A percentile compares a stretch with the other conserved stretches of the same genome.
Evolutionary conservation across 2,797 vertebrate species (phyloP).

Genomic region (Lagodon rhomboides): DNA sequence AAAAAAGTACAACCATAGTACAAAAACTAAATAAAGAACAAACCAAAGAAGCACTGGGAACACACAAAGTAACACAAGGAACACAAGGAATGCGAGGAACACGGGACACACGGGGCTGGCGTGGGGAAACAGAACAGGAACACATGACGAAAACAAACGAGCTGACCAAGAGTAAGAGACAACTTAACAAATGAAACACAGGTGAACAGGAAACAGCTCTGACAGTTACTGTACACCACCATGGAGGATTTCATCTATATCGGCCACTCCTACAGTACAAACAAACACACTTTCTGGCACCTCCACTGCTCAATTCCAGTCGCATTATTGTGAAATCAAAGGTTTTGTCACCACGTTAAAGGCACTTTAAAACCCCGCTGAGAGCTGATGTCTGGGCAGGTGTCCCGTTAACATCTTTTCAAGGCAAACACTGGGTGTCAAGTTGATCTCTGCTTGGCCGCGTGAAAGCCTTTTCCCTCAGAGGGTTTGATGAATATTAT

Average conservation of each 20-base stretch:
- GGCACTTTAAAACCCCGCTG: background rate
- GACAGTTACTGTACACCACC: background rate
- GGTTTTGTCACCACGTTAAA: background rate
- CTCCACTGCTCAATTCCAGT: background rate
- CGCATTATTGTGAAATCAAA: background rate
- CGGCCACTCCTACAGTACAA: background rate
- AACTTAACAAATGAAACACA: too few species aligned
- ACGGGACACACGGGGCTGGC: too few species aligned
- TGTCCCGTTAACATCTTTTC: constrained; percentile 37
- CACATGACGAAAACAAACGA: too few species aligned
- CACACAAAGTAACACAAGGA: too few species aligned
- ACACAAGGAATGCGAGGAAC: too few species aligned
- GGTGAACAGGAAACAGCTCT: background rate
- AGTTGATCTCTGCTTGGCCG: constrained; percentile 29
- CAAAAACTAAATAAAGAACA: too few species aligned
- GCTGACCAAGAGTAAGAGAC: too few species aligned
- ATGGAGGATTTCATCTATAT: background rate
- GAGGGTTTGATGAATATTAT: constrained; percentile 30
- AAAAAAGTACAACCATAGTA: too few species aligned
- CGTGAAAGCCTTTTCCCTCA: constrained; percentile 21
- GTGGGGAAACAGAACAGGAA: too few species aligned
- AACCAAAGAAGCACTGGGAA: too few species aligned
- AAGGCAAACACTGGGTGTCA: background rate
- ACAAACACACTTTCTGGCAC: background rate
- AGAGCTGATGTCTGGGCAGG: constrained; percentile 7